Percentiles rank a stretch among this genome's conserved stretches.
These are phyloP conservation scores for Rutpela maculata DNA, from an alignment of 2,888 invertebrate species.

Conservation along the genomic window DNA sequence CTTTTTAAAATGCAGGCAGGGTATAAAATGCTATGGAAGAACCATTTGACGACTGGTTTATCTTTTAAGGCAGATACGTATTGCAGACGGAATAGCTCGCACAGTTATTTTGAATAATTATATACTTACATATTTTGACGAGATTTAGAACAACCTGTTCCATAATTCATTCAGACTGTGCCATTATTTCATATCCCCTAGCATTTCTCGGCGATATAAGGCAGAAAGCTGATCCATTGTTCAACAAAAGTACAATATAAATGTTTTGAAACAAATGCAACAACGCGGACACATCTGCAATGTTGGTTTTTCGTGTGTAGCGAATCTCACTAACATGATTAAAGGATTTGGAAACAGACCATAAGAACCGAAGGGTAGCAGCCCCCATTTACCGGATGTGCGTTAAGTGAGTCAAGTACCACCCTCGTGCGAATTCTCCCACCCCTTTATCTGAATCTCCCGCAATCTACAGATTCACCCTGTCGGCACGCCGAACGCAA, in stretches of 20 bases:
- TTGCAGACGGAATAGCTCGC: not conserved
- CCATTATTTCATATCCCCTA: conserved; percentile 7
- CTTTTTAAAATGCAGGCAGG: too few species aligned
- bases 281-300: conserved; percentile 43
- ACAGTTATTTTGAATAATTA: not conserved
- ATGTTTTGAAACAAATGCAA: conserved; percentile 17
- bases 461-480: conserved; percentile 68
- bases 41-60: too few species aligned
- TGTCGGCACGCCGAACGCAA: conserved; percentile 68
- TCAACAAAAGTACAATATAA: conserved; percentile 6
- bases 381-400: conserved; percentile 68
- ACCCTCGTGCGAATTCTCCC: conserved; percentile 56
- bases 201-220: not conserved
- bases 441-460: conserved; percentile 55
- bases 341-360: conserved; percentile 66
- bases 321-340: conserved; percentile 63
- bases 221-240: not conserved
- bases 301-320: conserved; percentile 52
- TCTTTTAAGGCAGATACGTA: too few species aligned
- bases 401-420: conserved; percentile 70
- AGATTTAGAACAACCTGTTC: not conserved
- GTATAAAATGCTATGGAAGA: too few species aligned
- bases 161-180: not conserved
- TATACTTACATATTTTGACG: conserved; percentile 4
- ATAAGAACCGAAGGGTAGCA: conserved; percentile 59